phyloP scores from a whole-genome alignment of 2,797 vertebrate species.

The Sphenopsis melanotis region DNA sequence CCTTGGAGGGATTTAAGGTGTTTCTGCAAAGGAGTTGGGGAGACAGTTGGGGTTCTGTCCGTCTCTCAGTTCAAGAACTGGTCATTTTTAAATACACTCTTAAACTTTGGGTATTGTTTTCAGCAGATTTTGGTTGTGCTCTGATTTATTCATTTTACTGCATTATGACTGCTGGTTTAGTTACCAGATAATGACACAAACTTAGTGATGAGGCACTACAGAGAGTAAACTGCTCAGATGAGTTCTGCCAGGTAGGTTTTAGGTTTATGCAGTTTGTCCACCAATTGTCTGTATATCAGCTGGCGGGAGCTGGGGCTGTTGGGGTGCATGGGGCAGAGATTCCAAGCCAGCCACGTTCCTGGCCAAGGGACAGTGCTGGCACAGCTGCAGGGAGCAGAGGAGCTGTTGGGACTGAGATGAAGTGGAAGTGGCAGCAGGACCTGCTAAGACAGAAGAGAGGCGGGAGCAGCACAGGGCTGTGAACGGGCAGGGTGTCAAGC shows the following conservation, averaged over 20 bases:
- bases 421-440: background rate
- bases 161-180: background rate
- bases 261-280: background rate
- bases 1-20: background rate
- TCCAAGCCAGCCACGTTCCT: background rate
- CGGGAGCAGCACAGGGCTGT: background rate
- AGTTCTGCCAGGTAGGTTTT: background rate
- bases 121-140: background rate
- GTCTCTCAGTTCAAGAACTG: background rate
- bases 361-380: background rate
- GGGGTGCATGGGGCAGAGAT: background rate
- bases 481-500: fast-evolving
- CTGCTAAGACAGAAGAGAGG: background rate
- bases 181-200: background rate
- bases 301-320: background rate
- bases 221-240: background rate
- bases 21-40: background rate
- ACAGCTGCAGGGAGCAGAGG: background rate
- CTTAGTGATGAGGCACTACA: background rate
- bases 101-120: background rate
- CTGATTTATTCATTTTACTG: background rate
- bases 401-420: background rate
- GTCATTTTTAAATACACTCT: background rate
- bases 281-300: background rate
- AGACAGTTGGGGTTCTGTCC: background rate